Evolutionary conservation across 2,888 invertebrate species (phyloP), one percentile per base, ranked within the genome.

Genomic region (Hyposoter didymator): DNA sequence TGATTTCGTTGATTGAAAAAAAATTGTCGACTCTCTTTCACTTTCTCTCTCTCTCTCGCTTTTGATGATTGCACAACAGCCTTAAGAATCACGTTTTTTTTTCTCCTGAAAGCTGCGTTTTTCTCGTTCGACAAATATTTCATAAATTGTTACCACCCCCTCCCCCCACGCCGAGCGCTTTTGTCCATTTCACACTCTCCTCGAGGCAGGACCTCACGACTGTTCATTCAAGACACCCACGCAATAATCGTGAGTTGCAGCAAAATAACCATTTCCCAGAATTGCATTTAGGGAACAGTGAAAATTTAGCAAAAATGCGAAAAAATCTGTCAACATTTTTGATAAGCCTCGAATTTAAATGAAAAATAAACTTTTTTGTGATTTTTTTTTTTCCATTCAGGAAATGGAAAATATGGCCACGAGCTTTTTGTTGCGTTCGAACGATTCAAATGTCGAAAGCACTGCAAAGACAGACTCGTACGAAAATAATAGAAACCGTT

Each of bases 141-240:
- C 5, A 47, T 75, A 17, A 47, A 49, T 62, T 4, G 43, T 14
- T 32, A 19, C 47, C 47, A 45, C 32, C 8, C 6, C 45, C 45
- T 17, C 69, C 35, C 45, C 52, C 39, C 28, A 55, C 19, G 55
- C 22, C 35, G 47, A 70, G 19, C 6, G 43, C 3, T 64, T 74
- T 49, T 32, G 35, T 43, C 52, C 14, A 47, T 32, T 45, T 0
- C 45, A 49, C 49, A 49, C 52, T 39, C 49, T 45, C 43, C 43
- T 67, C 78, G 78, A 67, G 32, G 52, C 74, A 52, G 66, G 14
- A 66, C n/a, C 45, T 19, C 55, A 7, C 74, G 28, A 59, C 62
- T 59, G 22, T 45, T 69, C 78, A 78, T 69, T 55, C 67, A 49
- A 32, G 55, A 55, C 69, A 55, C 78, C 55, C 78, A 69, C 43